Evolutionary conservation across 2,797 vertebrate genomes (phyloP).

Genomic region (Halcyon chelicuti): DNA sequence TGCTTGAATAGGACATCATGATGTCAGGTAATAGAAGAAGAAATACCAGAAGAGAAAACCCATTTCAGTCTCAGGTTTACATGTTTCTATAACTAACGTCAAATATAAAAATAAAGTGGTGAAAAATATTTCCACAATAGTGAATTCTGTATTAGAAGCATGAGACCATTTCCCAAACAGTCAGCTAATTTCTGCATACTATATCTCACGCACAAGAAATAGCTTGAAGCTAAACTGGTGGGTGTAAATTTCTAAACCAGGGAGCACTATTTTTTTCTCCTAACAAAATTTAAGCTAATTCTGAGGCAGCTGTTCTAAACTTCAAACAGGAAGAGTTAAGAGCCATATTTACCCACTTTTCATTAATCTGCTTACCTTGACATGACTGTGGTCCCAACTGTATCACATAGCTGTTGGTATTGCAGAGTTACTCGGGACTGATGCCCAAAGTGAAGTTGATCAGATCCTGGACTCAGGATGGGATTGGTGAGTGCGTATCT

Average conservation of each 20-base stretch:
- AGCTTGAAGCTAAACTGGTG: neutral
- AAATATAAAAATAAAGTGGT: neutral
- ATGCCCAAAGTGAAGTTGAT: neutral
- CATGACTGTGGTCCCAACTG: neutral
- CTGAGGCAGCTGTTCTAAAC: neutral
- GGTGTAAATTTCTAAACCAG: neutral
- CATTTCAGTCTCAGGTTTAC: neutral
- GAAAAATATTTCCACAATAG: neutral
- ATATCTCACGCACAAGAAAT: neutral
- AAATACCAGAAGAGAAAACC: neutral
- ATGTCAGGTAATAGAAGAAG: neutral
- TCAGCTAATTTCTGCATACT: neutral
- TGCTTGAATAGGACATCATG: neutral
- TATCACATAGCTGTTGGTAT: neutral
- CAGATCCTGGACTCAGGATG: rapidly evolving
- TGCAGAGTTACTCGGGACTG: neutral
- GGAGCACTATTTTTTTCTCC: neutral
- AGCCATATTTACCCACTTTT: neutral
- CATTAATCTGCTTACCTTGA: neutral
- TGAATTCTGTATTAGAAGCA: neutral
- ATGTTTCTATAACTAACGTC: neutral
- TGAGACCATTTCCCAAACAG: neutral
- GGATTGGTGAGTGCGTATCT: neutral
- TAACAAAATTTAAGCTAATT: neutral
- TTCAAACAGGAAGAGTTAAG: neutral